Evolutionary conservation across 2,113 vertebrate species (phyloP), one percentile per base, ranked within the genome.

Genomic region (Sphyrna mokarran): DNA sequence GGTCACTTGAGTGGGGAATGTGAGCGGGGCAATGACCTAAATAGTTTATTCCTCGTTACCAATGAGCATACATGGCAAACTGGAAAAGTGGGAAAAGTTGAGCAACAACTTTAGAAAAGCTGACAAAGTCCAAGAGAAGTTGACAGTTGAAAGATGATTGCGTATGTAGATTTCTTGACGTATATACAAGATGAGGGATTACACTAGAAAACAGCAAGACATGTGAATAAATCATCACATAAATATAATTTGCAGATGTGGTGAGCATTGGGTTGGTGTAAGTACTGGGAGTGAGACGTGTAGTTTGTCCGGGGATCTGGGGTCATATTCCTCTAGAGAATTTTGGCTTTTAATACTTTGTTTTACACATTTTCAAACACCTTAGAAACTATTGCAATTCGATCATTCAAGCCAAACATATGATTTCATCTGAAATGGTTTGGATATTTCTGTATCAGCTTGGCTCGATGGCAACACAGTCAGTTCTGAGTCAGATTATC

Each of bases 381-480:
- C 3, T 61, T 90, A 90, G 26, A 63, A 48, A 20, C 11, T 29
- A 63, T 58, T n/a, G 87, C 26, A 90, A 63, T 63, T 90, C 5
- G 11, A 58, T n/a, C 16, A 16, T 63, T 63, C 58, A n/a, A 63
- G 54, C 58, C 58, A 90, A 63, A 33, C n/a, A 29, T 54, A 54
- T 91, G 89, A n/a, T 63, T 83, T 83, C 78, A 83, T 83, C n/a
- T 83, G 78, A 14, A 83, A 83, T 18, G 89, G 58, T 91, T 14
- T n/a, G 33, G 33, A 63, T n/a, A 37, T 91, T 63, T 91, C 14
- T 63, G 29, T 37, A 91, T 22, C 54, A 91, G 61, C 29, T 66
- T 91, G 89, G 16, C 58, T 63, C 14, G 6, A 13, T 91, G 58
- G 78, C 33, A 33, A 37, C 61, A 63, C 4, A 91, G 29, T 16